Conservation (phyloP, 2,797 vertebrate species). For the Apogon hyalosoma region DNA sequence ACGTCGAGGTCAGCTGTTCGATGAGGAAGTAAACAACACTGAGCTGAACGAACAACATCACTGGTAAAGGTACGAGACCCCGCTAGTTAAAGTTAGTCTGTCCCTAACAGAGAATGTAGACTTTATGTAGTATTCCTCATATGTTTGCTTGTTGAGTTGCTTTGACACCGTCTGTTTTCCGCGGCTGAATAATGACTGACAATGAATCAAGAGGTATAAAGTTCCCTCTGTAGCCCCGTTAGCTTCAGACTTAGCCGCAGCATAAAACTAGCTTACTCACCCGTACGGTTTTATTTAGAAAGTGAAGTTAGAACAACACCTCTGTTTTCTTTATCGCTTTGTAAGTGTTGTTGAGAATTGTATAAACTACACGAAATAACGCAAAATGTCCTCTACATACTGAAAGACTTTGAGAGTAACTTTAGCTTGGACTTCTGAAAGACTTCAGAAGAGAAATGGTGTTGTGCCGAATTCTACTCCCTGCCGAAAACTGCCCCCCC, state of each 20-base stretch:
- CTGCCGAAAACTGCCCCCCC: no score
- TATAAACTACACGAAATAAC: no score
- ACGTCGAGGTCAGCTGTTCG: constrained; percentile 56
- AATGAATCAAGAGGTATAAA: background rate
- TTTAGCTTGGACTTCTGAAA: no score
- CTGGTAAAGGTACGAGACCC: constrained; percentile 1
- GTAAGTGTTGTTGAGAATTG: no score
- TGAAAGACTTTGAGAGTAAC: no score
- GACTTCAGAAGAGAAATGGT: no score
- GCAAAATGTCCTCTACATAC: no score
- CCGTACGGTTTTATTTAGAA: background rate
- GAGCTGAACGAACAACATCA: background rate
- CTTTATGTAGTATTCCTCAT: accelerated
- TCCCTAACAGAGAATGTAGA: accelerated
- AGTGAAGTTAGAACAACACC: no score
- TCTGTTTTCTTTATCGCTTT: no score
- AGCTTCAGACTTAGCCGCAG: constrained; percentile 10
- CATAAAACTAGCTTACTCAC: background rate
- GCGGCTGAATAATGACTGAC: background rate
- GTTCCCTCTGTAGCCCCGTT: background rate
- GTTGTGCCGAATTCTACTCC: no score
- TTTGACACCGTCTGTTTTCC: background rate
- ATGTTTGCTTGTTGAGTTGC: background rate
- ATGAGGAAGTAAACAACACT: constrained; percentile 71
- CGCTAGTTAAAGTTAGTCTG: accelerated